Base-by-base conservation (phyloP, 2,888 invertebrate genomes). In the Hoplodrina ambigua region DNA sequence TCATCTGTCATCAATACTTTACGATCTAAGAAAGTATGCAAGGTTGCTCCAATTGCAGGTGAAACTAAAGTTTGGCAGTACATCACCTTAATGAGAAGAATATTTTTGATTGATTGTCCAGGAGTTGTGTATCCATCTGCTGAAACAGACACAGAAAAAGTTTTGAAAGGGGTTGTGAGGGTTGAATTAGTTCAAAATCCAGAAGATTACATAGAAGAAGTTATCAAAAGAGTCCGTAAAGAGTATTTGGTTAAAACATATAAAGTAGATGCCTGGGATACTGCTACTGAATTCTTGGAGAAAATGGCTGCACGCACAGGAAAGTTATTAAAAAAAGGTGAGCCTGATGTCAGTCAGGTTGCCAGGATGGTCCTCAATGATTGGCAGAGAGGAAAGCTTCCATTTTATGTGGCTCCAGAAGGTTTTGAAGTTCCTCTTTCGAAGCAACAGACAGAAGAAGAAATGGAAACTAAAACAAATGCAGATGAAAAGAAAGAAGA, bases 11-110 rank as follows among this genome's bases (percentile, higher is more conserved):
- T 99, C 80, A 99, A 99, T 92, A 99, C 99, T 0, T 94, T 99
- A 68, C 97, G 99, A 67, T 98, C 98, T 13, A 99, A 99, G 89
- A 99, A 99, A 94, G 99, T 99, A 0, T 99, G 99, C 92, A 99
- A 99, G 92, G 99, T 98, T 0, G 99, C 99, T 6, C 99, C 99
- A 0, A 99, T 99, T 87, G 99, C 99, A 69, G 99, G 99, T 7
- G 98, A 99, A 94, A 99, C 98, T 0, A 99, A 99, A 96, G 99
- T 99, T 1, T 99, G 99, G 99, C 99, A 99, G 92, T 99, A 99
- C 90, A 99, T 99, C 54, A 99, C 99, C 0, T 94, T 99, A 65
- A 99, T 99, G 99, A 97, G 97, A 85, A 97, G 98, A 84, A 99
- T 99, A 89, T 99, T 98, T 92, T 96, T 99, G 17, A 99, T 99